Evolutionary conservation across 2,797 vertebrate species (phyloP), one percentile per base, ranked within the genome.

Genomic region (Rhinophrynus dorsalis): DNA sequence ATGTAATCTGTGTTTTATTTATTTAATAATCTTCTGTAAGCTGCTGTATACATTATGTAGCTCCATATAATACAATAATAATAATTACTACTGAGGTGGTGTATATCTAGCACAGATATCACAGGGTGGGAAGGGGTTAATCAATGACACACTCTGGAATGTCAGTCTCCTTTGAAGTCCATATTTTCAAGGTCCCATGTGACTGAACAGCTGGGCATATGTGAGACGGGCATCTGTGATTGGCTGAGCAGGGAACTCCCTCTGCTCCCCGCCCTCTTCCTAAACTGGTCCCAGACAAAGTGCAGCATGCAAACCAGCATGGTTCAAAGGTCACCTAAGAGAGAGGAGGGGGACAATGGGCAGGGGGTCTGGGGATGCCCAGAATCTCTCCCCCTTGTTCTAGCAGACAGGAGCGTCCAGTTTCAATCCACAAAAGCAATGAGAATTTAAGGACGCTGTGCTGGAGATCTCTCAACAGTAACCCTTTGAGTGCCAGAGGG

Each of bases 191-290:
- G 26, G 5, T 38, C 35, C 32, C 32, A 40, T 58, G 20, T 26
- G 33, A 23, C 13, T 61, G 58, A 77, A 86, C 85, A 89, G 85
- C 83, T 88, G 89, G 88, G 84, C 78, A 86, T 89, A 82, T 86
- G 85, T 74, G 79, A 51, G 76, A 82, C 82, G 60, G 67, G 56
- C 84, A 68, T 5, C 79, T 83, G 74, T 90, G 87, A 95, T 91
- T 93, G 94, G 90, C 77, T 59, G 50, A 24, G 6, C 1, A 2
- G 45, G 58, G 80, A 89, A 82, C 88, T 58, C 83, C 86, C 79
- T 79, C 76, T 5, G 1, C 37, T 1, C 15, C 10, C 13, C 47
- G n/a, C 21, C 38, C 38, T 17, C 17, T n/a, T 9, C 1, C 35
- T 15, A 51, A 51, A 64, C n/a, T 3, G 17, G 29, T 21, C 11